Conservation (phyloP, 2,113 vertebrate species). For the Dipodomys spectabilis region DNA sequence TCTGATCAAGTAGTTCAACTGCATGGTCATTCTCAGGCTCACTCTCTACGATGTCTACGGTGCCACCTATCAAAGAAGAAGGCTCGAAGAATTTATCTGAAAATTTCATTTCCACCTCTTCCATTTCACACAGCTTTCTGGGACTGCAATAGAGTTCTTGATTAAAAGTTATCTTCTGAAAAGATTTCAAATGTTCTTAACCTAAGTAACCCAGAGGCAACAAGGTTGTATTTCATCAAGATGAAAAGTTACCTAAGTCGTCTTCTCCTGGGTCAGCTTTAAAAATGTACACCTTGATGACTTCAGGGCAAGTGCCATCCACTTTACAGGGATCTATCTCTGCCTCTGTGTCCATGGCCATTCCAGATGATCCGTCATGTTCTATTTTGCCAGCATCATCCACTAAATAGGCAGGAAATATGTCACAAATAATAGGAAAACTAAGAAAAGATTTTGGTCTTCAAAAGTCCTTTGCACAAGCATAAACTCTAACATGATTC, state of each 20-base stretch:
- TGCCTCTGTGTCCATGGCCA: conserved; percentile 92
- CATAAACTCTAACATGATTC: conserved; percentile 48
- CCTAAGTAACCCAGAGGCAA: conserved; percentile 35
- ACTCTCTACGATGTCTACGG: conserved; percentile 95
- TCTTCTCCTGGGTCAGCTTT: conserved; percentile 98
- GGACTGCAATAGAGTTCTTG: conserved; percentile 17
- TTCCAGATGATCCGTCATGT: conserved; percentile 94
- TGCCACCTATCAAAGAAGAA: conserved; percentile 90
- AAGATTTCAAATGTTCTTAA: conserved; percentile 53
- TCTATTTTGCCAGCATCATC: conserved; percentile 98
- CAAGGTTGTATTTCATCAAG: conserved; percentile 63
- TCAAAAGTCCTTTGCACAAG: conserved; percentile 36
- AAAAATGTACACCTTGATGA: conserved; percentile 99
- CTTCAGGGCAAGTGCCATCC: conserved; percentile 95
- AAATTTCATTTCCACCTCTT: conserved; percentile 52
- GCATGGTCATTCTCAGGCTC: conserved; percentile 92
- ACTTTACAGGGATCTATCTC: conserved; percentile 96
- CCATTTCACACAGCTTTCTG: conserved; percentile 47
- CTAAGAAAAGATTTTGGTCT: conserved; percentile 45
- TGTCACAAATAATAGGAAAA: conserved; percentile 46
- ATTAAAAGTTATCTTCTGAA: conserved; percentile 61
- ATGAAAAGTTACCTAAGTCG: conserved; percentile 92
- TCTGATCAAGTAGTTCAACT: conserved; percentile 92
- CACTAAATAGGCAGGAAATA: conserved; percentile 88
- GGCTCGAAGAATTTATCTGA: conserved; percentile 67